Base-by-base conservation (phyloP, 2,797 vertebrate genomes). In the Oreonectes daqikongensis region DNA sequence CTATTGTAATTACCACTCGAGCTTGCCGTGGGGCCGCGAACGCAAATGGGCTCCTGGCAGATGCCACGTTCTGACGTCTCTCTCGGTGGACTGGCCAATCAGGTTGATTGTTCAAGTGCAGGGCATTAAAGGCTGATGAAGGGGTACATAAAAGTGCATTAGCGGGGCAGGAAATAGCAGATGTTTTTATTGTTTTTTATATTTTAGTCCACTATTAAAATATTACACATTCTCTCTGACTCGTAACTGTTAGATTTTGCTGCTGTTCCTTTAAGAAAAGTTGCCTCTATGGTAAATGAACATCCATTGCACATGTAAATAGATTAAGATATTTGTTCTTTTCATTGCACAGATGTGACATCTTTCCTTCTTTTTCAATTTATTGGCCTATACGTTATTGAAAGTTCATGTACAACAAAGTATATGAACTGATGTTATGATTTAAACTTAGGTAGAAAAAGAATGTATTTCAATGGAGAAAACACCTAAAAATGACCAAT, bases 111-210 rank as follows among this genome's bases (percentile, higher is more conserved):
- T 87, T 90, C 86, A 87, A 88, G 85, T 87, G 85, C 84, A 82
- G 87, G 84, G 89, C 91, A 90, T 92, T 89, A 89, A 84, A 88
- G 83, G 59, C 81, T 78, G 83, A 72, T 79, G 69, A 48, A 55
- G 44, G 50, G 30, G 52, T 55, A 38, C 44, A 67, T 53, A 79
- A 67, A 79, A 61, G 48, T 72, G 24, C 24, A 26, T 53, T 26
- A 44, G 28, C 40, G 14, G 8, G 4, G 22, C 40, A 72, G 63
- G 77, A 75, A 50, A 22, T 22, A 30, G 32, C 48, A 24, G 2
- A 73, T 50, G 28, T 55, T 11, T 38, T 42, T 44, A 20, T 28
- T 5, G 1, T 7, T 65, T 0, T 57, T 4, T 30, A 24, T 44
- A 2, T 18, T 17, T 14, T 17, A 48, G 9, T 4, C 14, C 5